phyloP scores from a whole-genome alignment of 2,797 vertebrate species.

The Syncerus caffer region DNA sequence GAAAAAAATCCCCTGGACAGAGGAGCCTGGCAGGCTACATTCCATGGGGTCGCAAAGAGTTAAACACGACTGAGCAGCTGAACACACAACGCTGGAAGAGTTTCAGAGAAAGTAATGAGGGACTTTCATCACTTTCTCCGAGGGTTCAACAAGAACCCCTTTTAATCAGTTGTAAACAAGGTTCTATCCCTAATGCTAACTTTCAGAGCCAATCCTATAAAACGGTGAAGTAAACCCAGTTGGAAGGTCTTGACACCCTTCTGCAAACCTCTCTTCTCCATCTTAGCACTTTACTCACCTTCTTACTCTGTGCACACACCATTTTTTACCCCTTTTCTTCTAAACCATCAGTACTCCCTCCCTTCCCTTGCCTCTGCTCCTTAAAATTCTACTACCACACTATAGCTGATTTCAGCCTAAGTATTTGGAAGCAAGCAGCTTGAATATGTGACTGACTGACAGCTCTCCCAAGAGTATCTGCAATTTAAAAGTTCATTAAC shows the following conservation, averaged over 20 bases:
- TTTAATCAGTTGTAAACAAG: not conserved
- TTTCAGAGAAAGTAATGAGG: not conserved
- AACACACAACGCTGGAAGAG: not conserved
- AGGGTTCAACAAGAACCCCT: not conserved
- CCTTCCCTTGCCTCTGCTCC: not conserved
- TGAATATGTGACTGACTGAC: constrained; percentile 54
- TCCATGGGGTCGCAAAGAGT: not conserved
- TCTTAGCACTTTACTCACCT: not conserved
- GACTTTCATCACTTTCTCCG: not conserved
- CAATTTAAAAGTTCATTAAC: constrained; percentile 34
- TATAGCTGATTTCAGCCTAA: not conserved
- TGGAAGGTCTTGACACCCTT: not conserved
- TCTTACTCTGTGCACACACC: no score
- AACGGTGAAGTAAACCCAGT: not conserved
- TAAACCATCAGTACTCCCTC: not conserved
- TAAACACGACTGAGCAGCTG: not conserved
- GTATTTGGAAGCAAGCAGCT: not conserved
- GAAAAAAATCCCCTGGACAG: not conserved
- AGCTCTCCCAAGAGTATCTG: constrained; percentile 34
- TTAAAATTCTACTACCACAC: constrained; percentile 22
- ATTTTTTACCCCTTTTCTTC: not conserved
- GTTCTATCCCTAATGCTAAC: not conserved
- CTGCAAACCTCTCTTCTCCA: not conserved
- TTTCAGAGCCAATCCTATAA: not conserved
- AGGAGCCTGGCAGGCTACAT: not conserved